Evolutionary conservation across 2,888 invertebrate genomes (phyloP), one percentile per base, ranked within the genome.

Genomic region (Cheilosia urbana): DNA sequence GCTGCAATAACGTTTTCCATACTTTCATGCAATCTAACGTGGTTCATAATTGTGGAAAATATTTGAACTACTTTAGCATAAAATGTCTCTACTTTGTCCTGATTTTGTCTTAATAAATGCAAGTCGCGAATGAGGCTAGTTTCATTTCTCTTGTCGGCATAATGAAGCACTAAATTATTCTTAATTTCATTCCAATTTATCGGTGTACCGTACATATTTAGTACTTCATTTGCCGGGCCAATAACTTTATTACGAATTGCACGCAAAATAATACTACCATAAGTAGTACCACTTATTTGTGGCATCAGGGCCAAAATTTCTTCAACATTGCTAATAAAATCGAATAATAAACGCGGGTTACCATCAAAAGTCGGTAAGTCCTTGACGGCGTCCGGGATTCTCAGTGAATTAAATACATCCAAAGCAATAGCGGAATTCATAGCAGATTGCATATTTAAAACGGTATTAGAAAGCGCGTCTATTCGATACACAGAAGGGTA

Each of bases 61-160:
- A 42, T 60, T 17, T 42, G 42, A 42, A 60, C 21, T 24, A 60
- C 37, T 30, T 42, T 42, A 7, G 42, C 24, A 19, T 75, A 63
- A 27, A 66, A 66, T 15, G 30, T 17, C 49, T 75, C 65, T 15
- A 65, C 47, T 4, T 27, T 57, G 5, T 21, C 24, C 6, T 45
- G 40, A 7, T 17, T 19, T 6, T 66, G 58, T 4, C 63, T 49
- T 11, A 66, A 9, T 17, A 45, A 34, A 13, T 66, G 75, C 5
- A 65, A 19, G 19, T 75, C 75, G 1, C 75, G 47, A 11, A 82
- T 68, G n/a, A 82, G 30, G 24, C 49, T 60, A 2, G 57, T 82
- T 60, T 87, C 87, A 45, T 71, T 69, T 60, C 80, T 30, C 49
- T 81, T 85, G n/a, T 81, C 75, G 0, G 79, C 42, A 21, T 87